Conservation (phyloP, 2,113 vertebrate genomes). For the Gambusia holbrooki region DNA sequence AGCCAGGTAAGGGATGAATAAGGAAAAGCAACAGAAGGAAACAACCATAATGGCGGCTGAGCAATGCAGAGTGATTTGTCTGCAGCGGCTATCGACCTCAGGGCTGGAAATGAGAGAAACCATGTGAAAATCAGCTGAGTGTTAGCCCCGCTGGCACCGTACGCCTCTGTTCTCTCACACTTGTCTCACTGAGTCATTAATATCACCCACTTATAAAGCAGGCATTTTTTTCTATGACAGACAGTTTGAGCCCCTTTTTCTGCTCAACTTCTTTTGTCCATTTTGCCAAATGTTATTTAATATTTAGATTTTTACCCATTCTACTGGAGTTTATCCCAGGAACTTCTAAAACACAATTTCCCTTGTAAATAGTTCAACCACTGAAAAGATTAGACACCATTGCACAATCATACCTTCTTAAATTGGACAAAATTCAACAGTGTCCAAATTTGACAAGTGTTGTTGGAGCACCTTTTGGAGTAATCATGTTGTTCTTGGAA, state of each 20-base stretch:
- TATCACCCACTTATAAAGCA: conserved; percentile 40
- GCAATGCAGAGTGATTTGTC: conserved; percentile 21
- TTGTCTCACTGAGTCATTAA: conserved; percentile 48
- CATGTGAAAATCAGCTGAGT: conserved; percentile 52
- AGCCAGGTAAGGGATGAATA: background rate
- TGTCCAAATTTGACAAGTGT: no score
- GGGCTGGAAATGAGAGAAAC: conserved; percentile 35
- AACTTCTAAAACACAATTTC: no score
- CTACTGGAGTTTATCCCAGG: no score
- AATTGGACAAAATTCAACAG: no score
- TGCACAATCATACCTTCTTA: no score
- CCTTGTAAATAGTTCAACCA: no score
- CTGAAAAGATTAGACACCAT: no score
- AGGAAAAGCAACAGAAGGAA: conserved; percentile 17
- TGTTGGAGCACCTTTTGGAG: no score
- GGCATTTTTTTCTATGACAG: conserved; percentile 15
- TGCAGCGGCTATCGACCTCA: conserved; percentile 24
- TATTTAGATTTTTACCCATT: no score
- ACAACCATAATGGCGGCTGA: conserved; percentile 49
- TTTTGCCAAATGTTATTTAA: no score
- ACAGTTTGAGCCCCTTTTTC: background rate
- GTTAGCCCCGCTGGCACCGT: conserved; percentile 49
- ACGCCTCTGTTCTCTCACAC: conserved; percentile 32
- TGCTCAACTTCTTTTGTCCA: background rate
- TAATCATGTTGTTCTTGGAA: no score